Evolutionary conservation across 2,113 vertebrate species (phyloP).

Genomic region (Syngnathus floridae): DNA sequence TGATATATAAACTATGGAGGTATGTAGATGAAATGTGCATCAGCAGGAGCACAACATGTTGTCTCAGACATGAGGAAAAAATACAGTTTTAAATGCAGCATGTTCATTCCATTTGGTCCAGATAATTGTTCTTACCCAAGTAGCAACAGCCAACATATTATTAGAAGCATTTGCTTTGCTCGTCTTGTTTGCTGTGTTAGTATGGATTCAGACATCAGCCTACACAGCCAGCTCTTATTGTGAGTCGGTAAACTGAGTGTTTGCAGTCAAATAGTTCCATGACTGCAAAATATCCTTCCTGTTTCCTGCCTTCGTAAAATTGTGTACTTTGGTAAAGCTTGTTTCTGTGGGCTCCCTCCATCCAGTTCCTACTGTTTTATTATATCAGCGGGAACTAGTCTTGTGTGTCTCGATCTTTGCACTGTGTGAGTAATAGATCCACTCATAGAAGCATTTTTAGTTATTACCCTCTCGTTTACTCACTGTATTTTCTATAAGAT

Average conservation of each 20-base stretch:
- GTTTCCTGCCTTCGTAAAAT: constrained; percentile 16
- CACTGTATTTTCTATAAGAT: constrained; percentile 23
- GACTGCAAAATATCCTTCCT: constrained; percentile 17
- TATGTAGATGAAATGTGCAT: too few relatives aligned
- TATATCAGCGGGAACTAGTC: constrained; percentile 36
- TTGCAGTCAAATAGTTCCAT: constrained; percentile 12
- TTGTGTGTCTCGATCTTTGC: constrained; percentile 37
- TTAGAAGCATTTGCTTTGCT: too few relatives aligned
- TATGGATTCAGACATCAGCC: not conserved
- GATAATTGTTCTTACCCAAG: too few relatives aligned
- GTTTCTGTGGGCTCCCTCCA: constrained; percentile 9
- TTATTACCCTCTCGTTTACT: constrained; percentile 41
- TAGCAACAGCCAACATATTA: too few relatives aligned
- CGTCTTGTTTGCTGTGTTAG: not conserved
- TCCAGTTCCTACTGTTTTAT: constrained; percentile 18
- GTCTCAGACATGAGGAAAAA: too few relatives aligned
- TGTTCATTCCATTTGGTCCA: too few relatives aligned
- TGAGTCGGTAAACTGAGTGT: constrained; percentile 31
- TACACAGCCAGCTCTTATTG: constrained; percentile 32
- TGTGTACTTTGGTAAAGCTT: not conserved
- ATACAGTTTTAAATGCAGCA: too few relatives aligned
- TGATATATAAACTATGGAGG: not conserved
- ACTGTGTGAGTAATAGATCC: constrained; percentile 28
- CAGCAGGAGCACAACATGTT: not conserved
- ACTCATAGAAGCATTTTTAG: constrained; percentile 38